Evolutionary conservation across 2,797 vertebrate genomes (phyloP).

Genomic region (Labroides dimidiatus): DNA sequence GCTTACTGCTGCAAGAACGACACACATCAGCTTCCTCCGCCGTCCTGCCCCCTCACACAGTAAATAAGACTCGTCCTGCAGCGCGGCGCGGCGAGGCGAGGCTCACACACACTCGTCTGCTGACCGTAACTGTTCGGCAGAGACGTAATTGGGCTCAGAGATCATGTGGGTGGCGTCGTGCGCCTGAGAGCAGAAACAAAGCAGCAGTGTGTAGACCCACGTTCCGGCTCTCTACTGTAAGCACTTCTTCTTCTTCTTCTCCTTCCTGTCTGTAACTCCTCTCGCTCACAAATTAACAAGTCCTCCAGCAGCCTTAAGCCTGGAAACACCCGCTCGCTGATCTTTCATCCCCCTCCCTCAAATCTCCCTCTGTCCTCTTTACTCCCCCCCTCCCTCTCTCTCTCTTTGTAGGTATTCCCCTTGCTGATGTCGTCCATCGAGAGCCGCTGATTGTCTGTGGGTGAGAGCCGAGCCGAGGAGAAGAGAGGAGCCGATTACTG

Average conservation of each 20-base stretch:
- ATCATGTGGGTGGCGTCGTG: constrained; percentile 49
- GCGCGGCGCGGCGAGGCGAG: constrained; percentile 40
- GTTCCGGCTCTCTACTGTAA: constrained; percentile 32
- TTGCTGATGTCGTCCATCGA: constrained; percentile 76
- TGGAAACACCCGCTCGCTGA: constrained; percentile 72
- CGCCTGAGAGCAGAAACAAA: constrained; percentile 47
- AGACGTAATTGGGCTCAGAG: constrained; percentile 46
- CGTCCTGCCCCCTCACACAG: constrained; percentile 44
- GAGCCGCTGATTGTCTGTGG: constrained; percentile 75
- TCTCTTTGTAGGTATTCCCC: constrained; percentile 70
- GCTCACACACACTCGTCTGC: constrained; percentile 40
- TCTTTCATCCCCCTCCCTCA: constrained; percentile 71
- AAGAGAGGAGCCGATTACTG: constrained; percentile 73
- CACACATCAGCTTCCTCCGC: constrained; percentile 75
- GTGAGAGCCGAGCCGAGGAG: constrained; percentile 70
- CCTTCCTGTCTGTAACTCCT: constrained; percentile 37
- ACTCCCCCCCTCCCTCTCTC: constrained; percentile 1
- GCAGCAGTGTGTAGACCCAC: constrained; percentile 20
- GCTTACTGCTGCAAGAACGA: constrained; percentile 69
- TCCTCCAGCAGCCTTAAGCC: constrained; percentile 70
- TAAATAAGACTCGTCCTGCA: constrained; percentile 64
- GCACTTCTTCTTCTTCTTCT: constrained; percentile 4
- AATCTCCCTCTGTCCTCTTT: constrained; percentile 37
- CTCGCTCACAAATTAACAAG: constrained; percentile 61
- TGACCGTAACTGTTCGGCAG: constrained; percentile 47